phyloP scores from a whole-genome alignment of 1,140 invertebrate species.

The Bombus superbus region DNA sequence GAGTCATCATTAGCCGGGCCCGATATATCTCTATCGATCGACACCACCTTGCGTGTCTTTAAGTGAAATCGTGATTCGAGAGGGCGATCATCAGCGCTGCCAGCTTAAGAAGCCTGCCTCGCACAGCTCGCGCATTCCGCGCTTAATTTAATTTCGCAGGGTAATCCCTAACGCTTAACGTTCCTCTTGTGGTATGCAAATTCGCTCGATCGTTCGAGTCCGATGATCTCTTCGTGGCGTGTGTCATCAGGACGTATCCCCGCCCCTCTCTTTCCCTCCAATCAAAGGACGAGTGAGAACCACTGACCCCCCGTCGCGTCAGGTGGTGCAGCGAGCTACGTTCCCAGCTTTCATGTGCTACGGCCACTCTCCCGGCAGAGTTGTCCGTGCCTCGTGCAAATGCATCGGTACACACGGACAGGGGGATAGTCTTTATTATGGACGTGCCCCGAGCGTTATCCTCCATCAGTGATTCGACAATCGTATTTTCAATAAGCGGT shows the following conservation, averaged over 20 bases:
- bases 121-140: conserved; percentile 9
- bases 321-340: conserved; percentile 68
- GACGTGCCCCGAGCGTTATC: conserved; percentile 63
- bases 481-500: conserved; percentile 72
- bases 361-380: conserved; percentile 46
- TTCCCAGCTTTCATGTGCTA: conserved; percentile 69
- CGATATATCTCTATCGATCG: conserved; percentile 78
- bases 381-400: conserved; percentile 61
- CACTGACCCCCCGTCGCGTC: conserved; percentile 74
- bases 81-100: conserved; percentile 9
- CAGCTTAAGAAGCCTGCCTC: not conserved
- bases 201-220: not conserved
- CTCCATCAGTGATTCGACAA: conserved; percentile 73
- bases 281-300: conserved; percentile 61
- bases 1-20: conserved; percentile 73
- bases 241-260: not conserved
- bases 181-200: not conserved
- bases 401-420: conserved; percentile 33
- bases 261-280: not conserved
- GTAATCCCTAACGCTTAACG: not conserved
- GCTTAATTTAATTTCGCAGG: conserved; percentile 49
- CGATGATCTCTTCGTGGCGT: not conserved
- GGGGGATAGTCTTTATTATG: conserved; percentile 68
- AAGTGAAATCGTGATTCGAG: conserved; percentile 66
- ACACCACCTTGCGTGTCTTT: conserved; percentile 71